Percentiles rank a stretch among this genome's conserved stretches.
Conservation (phyloP, 2,797 vertebrate species). For the Rhinichthys osculus region DNA sequence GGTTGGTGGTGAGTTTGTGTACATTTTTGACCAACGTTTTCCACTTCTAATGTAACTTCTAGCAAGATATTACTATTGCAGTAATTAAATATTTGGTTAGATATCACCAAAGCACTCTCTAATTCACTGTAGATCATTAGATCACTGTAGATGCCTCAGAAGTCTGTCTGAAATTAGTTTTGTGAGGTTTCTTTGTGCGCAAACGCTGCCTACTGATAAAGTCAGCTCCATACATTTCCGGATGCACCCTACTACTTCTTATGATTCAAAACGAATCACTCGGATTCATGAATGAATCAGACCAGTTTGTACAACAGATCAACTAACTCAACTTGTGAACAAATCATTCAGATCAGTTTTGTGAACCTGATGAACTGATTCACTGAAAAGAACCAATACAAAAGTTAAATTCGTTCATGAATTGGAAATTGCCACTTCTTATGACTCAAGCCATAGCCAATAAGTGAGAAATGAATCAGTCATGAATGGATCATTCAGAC, state of each 20-base stretch:
- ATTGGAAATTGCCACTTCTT: neutral
- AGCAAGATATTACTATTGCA: neutral
- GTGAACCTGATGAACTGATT: neutral
- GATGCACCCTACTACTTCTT: neutral
- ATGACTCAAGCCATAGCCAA: no score
- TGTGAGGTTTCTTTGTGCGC: accelerated
- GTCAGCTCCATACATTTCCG: no score
- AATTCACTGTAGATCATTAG: no score
- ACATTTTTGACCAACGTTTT: neutral
- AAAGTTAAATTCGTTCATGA: neutral
- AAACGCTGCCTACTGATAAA: neutral
- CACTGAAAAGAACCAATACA: neutral
- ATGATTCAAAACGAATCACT: neutral
- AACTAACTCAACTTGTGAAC: neutral
- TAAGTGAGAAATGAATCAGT: neutral
- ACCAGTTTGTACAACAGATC: neutral
- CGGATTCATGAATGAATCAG: neutral
- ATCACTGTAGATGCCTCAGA: neutral
- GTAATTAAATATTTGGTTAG: neutral
- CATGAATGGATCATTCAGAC: neutral
- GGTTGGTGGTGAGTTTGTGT: neutral
- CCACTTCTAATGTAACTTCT: neutral
- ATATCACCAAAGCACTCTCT: neutral
- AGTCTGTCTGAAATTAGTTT: neutral
- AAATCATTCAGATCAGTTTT: neutral